A percentile compares a stretch with the other conserved stretches of the same genome.
Conservation (phyloP, 2,888 invertebrate genomes). For the Parascotia fuliginaria region DNA sequence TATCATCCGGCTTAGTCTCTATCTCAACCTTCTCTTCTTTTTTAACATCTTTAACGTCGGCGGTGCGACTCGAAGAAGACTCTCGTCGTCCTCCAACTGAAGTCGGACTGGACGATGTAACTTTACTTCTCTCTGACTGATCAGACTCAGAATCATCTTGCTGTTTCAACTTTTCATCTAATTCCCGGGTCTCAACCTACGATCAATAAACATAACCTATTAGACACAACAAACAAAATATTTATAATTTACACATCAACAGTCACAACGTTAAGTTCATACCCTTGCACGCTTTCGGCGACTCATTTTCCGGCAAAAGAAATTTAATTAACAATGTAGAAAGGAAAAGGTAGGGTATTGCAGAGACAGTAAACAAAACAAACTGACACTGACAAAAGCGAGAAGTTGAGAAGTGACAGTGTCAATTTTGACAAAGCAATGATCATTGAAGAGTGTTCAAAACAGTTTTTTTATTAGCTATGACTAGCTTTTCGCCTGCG, state of each 20-base stretch:
- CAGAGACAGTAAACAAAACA: constrained; percentile 10
- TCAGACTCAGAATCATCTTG: constrained; percentile 88
- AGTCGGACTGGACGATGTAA: constrained; percentile 85
- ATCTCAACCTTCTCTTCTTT: constrained; percentile 77
- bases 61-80: constrained; percentile 80
- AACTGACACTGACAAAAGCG: too few species aligned
- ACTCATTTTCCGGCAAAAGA: constrained; percentile 75
- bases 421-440: too few species aligned
- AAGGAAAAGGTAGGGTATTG: background rate
- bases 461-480: too few species aligned
- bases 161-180: constrained; percentile 88
- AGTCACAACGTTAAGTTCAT: constrained; percentile 4
- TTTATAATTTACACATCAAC: constrained; percentile 1
- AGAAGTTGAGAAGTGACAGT: too few species aligned
- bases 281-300: constrained; percentile 87
- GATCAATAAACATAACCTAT: constrained; percentile 87
- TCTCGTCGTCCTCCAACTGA: constrained; percentile 80
- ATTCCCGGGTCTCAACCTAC: constrained; percentile 83
- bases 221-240: constrained; percentile 37
- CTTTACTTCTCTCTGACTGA: constrained; percentile 87
- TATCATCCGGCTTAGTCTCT: constrained; percentile 87
- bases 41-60: constrained; percentile 74
- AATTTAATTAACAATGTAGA: background rate
- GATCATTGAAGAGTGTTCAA: too few species aligned
- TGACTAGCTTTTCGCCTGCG: too few species aligned